Evolutionary conservation across 2,797 vertebrate genomes (phyloP).

Genomic region (Menidia menidia): DNA sequence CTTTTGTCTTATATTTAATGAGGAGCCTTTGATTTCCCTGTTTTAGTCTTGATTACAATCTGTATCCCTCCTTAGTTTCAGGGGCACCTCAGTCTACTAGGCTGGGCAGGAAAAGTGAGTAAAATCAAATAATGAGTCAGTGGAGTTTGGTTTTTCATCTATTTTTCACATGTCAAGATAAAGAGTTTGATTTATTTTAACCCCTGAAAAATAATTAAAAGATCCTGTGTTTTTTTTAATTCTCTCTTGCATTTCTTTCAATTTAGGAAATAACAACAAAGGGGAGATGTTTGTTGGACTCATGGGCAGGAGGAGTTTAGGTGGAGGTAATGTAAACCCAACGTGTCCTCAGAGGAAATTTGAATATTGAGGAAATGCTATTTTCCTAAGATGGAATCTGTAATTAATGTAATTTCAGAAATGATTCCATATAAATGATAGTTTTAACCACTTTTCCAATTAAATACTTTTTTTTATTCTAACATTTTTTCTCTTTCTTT

Average conservation of each 20-base stretch:
- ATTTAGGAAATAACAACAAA: constrained; percentile 76
- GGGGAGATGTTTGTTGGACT: constrained; percentile 79
- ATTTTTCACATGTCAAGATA: neutral
- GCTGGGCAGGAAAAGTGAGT: constrained; percentile 79
- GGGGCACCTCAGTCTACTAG: constrained; percentile 59
- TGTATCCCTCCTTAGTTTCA: constrained; percentile 30
- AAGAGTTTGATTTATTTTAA: too few species aligned
- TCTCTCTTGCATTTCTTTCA: neutral
- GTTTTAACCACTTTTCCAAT: neutral
- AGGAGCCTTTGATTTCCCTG: neutral
- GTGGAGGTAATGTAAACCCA: constrained; percentile 66
- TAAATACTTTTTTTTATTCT: neutral
- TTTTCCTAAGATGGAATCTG: too few species aligned
- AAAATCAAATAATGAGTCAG: neutral
- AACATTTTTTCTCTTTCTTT: constrained; percentile 8
- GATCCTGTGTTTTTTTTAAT: neutral
- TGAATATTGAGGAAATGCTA: too few species aligned
- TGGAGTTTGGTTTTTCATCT: neutral
- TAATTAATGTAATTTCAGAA: too few species aligned
- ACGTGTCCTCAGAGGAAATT: too few species aligned
- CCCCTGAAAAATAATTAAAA: neutral
- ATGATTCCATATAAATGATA: neutral
- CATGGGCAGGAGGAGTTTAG: constrained; percentile 76
- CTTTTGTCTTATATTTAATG: fast-evolving
- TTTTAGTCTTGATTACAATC: neutral